These are phyloP conservation scores for Iphiclides podalirius DNA, from an alignment of 2,888 invertebrate species.

Conservation along the genomic window DNA sequence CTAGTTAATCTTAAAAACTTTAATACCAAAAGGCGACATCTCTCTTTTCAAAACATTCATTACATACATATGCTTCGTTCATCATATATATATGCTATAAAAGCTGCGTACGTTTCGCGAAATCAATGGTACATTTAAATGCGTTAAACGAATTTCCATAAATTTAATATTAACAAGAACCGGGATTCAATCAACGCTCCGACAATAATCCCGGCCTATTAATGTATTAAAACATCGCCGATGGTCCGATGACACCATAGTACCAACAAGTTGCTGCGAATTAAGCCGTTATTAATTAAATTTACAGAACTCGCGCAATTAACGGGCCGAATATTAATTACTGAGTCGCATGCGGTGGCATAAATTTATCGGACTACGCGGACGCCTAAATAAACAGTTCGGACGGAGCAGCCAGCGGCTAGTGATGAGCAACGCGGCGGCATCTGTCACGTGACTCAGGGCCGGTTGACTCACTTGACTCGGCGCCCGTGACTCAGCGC, in stretches of 20 bases:
- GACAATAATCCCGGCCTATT: slow-evolving; percentile 13
- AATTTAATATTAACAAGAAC: slow-evolving; percentile 6
- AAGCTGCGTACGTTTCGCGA: too few species aligned
- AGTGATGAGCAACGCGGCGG: slow-evolving; percentile 35
- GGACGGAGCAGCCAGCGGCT: slow-evolving; percentile 1
- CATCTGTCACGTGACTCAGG: slow-evolving; percentile 51
- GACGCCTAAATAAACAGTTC: slow-evolving; percentile 20
- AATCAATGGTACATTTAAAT: neutral
- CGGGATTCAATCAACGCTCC: slow-evolving; percentile 12
- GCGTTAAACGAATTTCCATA: slow-evolving; percentile 8
- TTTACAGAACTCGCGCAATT: slow-evolving; percentile 12
- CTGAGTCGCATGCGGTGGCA: slow-evolving; percentile 18
- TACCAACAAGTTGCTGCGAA: slow-evolving; percentile 23
- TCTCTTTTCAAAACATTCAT: too few species aligned
- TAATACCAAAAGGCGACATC: too few species aligned
- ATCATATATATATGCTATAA: too few species aligned
- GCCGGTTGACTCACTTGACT: slow-evolving; percentile 51
- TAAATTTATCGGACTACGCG: slow-evolving; percentile 20
- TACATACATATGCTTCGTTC: neutral
- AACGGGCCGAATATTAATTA: slow-evolving; percentile 16
- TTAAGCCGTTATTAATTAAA: slow-evolving; percentile 16
- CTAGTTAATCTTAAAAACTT: too few species aligned
- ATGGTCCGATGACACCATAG: slow-evolving; percentile 7
- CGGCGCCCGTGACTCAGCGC: slow-evolving; percentile 38
- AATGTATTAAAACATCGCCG: slow-evolving; percentile 19